phyloP scores from a whole-genome alignment of 2,113 vertebrate species.

The Calyptomena viridis region DNA sequence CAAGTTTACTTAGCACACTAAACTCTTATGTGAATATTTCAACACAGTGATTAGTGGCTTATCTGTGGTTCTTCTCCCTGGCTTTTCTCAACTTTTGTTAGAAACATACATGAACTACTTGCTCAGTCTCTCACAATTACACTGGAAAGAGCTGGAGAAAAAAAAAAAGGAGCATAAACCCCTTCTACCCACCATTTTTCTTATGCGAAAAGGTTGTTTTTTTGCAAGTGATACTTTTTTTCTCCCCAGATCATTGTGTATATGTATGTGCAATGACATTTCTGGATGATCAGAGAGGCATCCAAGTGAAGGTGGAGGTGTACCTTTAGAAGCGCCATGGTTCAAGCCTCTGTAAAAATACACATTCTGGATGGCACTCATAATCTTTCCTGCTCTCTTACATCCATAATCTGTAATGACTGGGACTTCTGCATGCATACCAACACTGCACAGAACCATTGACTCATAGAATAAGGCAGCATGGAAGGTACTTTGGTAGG shows the following conservation, averaged over 20 bases:
- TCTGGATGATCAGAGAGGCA: neutral
- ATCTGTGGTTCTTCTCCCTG: neutral
- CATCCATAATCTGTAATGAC: neutral
- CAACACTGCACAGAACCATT: neutral
- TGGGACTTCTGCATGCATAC: neutral
- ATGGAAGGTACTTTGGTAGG: neutral
- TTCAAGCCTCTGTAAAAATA: neutral
- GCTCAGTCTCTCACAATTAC: neutral
- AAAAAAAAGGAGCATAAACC: rapidly evolving
- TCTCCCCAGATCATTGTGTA: neutral
- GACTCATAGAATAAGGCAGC: neutral
- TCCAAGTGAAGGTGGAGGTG: neutral
- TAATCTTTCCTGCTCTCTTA: neutral
- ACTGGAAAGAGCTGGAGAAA: neutral
- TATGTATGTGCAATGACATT: neutral
- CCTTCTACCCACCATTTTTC: neutral
- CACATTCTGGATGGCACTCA: neutral
- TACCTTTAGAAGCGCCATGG: neutral
- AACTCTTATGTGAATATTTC: neutral
- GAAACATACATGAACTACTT: neutral
- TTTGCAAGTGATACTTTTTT: neutral
- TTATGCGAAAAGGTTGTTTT: neutral
- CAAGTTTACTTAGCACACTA: neutral
- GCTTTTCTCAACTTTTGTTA: neutral
- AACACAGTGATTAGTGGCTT: neutral